Evolutionary conservation across 53 echinoderm and acorn worm species (phyloP).

Genomic region (Stichopus horrens): DNA sequence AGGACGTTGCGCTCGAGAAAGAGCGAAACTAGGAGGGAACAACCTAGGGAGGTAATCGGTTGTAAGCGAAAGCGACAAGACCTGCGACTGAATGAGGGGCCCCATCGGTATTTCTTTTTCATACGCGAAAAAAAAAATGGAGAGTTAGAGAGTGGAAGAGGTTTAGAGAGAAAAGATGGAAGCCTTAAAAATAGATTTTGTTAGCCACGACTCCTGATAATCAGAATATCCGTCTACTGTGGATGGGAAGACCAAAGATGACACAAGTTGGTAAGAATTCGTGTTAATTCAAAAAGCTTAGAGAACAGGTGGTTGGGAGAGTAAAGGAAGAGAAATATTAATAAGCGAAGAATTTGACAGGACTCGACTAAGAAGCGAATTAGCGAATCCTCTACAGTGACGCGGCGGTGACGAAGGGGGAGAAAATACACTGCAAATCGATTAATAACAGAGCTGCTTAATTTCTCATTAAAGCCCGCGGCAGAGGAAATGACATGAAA

Average conservation of each 20-base stretch:
- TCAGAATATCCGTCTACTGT: background rate
- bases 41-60: slow-evolving; percentile 39
- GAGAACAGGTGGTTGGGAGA: slow-evolving; percentile 30
- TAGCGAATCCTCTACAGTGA: background rate
- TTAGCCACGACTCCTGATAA: slow-evolving; percentile 33
- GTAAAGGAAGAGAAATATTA: slow-evolving; percentile 20
- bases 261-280: slow-evolving; percentile 16
- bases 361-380: slow-evolving; percentile 20
- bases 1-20: slow-evolving; percentile 23
- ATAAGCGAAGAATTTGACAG: slow-evolving; percentile 12
- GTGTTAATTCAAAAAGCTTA: slow-evolving; percentile 24
- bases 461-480: slow-evolving; percentile 5
- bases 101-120: background rate
- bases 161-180: slow-evolving; percentile 2
- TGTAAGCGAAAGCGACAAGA: slow-evolving; percentile 30
- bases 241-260: background rate
- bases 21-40: slow-evolving; percentile 8
- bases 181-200: slow-evolving; percentile 27
- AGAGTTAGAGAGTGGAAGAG: background rate
- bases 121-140: background rate
- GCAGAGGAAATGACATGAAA: slow-evolving; percentile 12
- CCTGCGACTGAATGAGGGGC: slow-evolving; percentile 24
- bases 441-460: slow-evolving; percentile 16
- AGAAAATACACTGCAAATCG: background rate
- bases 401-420: slow-evolving; percentile 5